Evolutionary conservation across 1,140 invertebrate species (phyloP).

Genomic region (Conus ventricosus): DNA sequence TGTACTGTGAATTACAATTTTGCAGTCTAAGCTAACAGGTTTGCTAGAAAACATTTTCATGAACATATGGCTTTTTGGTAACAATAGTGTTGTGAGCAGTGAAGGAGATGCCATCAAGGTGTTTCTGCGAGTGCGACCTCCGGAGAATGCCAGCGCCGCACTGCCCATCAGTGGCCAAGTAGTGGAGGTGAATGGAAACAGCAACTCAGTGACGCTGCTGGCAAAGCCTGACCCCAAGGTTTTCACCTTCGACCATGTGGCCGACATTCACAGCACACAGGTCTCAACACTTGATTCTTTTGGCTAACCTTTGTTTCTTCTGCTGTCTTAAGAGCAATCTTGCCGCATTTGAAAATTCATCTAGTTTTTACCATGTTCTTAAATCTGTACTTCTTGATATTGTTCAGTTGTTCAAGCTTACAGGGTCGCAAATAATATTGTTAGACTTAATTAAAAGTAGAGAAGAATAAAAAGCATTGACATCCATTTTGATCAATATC

Average conservation of each 20-base stretch:
- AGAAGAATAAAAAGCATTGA: too few species aligned
- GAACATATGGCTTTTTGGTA: too few species aligned
- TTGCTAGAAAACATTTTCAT: too few species aligned
- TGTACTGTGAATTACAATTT: too few species aligned
- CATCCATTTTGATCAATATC: too few species aligned
- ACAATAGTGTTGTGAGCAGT: not conserved
- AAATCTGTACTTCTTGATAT: not conserved
- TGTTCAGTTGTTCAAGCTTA: too few species aligned
- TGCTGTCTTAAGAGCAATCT: not conserved
- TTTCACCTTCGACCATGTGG: constrained; percentile 71
- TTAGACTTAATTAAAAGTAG: too few species aligned
- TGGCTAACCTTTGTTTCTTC: not conserved
- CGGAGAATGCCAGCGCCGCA: constrained; percentile 48
- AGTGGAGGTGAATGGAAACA: constrained; percentile 58
- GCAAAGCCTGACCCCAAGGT: constrained; percentile 66
- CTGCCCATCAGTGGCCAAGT: constrained; percentile 37
- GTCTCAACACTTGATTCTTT: constrained; percentile 49
- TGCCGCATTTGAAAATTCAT: not conserved
- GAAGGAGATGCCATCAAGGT: constrained; percentile 71
- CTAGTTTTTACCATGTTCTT: not conserved
- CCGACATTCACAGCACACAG: constrained; percentile 66
- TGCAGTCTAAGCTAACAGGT: too few species aligned
- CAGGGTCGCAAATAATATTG: too few species aligned
- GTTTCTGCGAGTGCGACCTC: constrained; percentile 69
- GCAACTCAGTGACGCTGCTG: constrained; percentile 59